Percentiles rank a stretch among this genome's conserved stretches.
phyloP scores from a whole-genome alignment of 2,113 vertebrate species.

The Crotophaga sulcirostris region DNA sequence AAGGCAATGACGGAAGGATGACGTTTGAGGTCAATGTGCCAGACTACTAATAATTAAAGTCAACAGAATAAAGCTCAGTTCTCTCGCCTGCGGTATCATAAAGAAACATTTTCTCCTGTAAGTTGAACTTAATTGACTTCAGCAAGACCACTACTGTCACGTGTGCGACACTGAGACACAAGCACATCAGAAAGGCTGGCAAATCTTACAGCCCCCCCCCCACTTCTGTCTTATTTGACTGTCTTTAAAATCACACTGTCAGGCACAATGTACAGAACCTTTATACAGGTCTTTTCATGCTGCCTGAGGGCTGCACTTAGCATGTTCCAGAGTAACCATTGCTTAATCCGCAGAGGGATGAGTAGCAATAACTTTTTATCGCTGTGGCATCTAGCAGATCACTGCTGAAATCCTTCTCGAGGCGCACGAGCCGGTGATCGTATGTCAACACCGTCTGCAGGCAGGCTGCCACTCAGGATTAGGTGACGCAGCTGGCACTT shows the following conservation, averaged over 20 bases:
- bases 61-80: not conserved
- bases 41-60: not conserved
- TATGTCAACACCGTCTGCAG: not conserved
- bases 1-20: not conserved
- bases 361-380: not conserved
- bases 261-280: not conserved
- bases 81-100: not conserved
- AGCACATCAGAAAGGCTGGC: fast-evolving
- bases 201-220: not conserved
- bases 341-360: not conserved
- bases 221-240: not conserved
- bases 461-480: not conserved
- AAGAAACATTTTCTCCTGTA: not conserved
- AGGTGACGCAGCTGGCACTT: not conserved
- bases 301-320: not conserved
- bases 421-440: fast-evolving
- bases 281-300: not conserved
- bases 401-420: not conserved
- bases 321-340: not conserved
- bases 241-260: not conserved
- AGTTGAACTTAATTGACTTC: not conserved
- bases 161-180: fast-evolving
- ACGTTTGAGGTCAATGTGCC: not conserved
- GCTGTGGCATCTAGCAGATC: not conserved
- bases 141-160: not conserved